Conservation (phyloP, 2,113 vertebrate species). For the Chlamydotis undulata region DNA sequence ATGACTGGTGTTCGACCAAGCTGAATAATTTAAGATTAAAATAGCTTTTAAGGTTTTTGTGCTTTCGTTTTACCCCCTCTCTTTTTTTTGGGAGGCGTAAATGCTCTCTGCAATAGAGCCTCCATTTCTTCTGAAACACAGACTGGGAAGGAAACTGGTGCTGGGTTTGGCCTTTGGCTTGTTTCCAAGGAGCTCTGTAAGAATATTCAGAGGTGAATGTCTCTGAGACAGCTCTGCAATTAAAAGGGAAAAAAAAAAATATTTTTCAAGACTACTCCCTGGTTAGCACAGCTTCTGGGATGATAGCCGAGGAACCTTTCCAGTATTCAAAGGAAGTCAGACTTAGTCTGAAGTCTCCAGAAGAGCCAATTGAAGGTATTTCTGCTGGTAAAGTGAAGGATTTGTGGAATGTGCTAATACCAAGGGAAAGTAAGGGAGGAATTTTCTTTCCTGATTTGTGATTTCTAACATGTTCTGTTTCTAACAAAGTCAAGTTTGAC, state of each 20-base stretch:
- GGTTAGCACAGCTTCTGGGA: neutral
- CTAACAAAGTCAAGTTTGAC: neutral
- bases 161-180: neutral
- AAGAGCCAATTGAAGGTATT: neutral
- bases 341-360: neutral
- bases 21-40: slow-evolving; percentile 20
- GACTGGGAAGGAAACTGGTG: neutral
- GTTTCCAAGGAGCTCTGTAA: neutral
- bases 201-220: neutral
- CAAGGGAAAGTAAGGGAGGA: neutral
- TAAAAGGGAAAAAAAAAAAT: neutral
- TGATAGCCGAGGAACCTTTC: neutral
- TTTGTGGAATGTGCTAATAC: neutral
- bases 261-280: neutral
- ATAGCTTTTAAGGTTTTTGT: slow-evolving; percentile 14
- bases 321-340: neutral
- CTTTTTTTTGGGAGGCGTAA: neutral
- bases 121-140: neutral
- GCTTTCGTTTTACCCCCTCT: neutral
- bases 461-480: neutral
- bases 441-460: neutral
- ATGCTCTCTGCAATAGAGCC: neutral
- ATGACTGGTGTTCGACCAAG: neutral
- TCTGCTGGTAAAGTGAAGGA: neutral
- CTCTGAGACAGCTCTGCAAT: neutral